Evolutionary conservation across 1,140 invertebrate species (phyloP).

Genomic region (Harpegnathos saltator): DNA sequence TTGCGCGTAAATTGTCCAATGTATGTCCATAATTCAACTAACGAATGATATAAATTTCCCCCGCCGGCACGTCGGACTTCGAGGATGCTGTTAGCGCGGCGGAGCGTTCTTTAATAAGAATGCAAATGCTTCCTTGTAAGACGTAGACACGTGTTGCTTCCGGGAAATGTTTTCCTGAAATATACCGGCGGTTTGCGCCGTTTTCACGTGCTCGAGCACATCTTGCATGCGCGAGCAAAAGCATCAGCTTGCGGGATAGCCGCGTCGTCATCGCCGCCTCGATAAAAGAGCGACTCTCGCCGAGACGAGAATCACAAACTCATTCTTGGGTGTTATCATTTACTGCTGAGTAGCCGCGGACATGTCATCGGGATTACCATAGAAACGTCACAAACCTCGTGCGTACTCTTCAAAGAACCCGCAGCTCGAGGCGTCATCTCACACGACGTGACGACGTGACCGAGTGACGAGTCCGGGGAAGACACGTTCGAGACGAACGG

Average conservation of each 20-base stretch:
- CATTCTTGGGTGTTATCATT: too few species aligned
- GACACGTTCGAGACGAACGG: conserved; percentile 10
- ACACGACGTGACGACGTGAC: too few species aligned
- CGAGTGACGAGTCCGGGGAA: too few species aligned
- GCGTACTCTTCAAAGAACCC: too few species aligned
- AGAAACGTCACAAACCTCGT: too few species aligned
- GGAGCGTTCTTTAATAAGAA: conserved; percentile 6
- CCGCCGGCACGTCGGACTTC: background rate
- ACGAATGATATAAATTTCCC: background rate
- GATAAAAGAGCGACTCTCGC: too few species aligned
- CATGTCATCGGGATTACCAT: too few species aligned
- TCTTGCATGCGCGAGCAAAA: background rate
- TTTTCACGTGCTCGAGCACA: background rate
- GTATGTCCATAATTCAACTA: conserved; percentile 5
- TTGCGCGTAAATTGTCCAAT: too few species aligned
- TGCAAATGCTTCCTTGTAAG: background rate
- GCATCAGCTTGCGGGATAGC: too few species aligned
- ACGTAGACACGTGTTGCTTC: background rate
- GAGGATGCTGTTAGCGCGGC: background rate
- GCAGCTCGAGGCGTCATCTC: background rate
- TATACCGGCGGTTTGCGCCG: background rate
- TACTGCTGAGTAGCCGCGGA: too few species aligned
- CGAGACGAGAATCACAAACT: too few species aligned
- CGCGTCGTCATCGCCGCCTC: too few species aligned
- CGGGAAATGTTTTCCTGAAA: background rate